Evolutionary conservation across 2,888 invertebrate species (phyloP).

Genomic region (Ochropleura leucogaster): DNA sequence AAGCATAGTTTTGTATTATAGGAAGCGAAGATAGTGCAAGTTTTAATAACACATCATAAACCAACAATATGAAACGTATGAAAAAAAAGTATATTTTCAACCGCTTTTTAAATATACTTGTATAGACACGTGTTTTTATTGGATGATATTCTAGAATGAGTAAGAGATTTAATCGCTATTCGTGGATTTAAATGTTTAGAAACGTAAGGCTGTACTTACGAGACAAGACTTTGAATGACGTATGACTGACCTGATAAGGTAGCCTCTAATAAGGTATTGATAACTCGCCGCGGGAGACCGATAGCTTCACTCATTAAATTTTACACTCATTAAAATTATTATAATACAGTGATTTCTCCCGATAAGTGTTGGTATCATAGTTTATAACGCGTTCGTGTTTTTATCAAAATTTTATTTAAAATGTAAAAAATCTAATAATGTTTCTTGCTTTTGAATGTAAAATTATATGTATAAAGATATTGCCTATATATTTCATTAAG

Average conservation of each 20-base stretch:
- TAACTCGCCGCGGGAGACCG: slow-evolving; percentile 4
- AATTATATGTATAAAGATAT: slow-evolving; percentile 26
- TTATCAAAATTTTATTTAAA: slow-evolving; percentile 16
- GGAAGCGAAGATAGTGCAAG: slow-evolving; percentile 16
- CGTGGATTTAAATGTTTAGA: slow-evolving; percentile 29
- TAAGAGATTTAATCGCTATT: slow-evolving; percentile 26
- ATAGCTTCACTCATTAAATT: slow-evolving; percentile 41
- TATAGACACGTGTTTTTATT: slow-evolving; percentile 13
- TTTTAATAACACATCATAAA: background rate
- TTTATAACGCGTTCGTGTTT: slow-evolving; percentile 38
- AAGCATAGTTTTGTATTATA: slow-evolving; percentile 54
- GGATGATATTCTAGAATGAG: background rate
- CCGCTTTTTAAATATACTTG: slow-evolving; percentile 11
- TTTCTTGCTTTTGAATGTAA: slow-evolving; percentile 39
- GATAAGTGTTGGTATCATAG: slow-evolving; percentile 32
- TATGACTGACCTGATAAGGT: slow-evolving; percentile 41
- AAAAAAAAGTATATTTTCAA: background rate
- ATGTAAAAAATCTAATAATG: slow-evolving; percentile 28
- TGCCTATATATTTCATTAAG: background rate
- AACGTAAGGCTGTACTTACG: slow-evolving; percentile 51
- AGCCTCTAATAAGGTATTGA: slow-evolving; percentile 13
- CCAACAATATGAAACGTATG: background rate
- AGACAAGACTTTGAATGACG: slow-evolving; percentile 41
- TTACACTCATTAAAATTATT: slow-evolving; percentile 29
- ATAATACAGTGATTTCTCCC: slow-evolving; percentile 12